Base-by-base conservation (phyloP, 2,888 invertebrate species). In the Phrixothrix hirtus region DNA sequence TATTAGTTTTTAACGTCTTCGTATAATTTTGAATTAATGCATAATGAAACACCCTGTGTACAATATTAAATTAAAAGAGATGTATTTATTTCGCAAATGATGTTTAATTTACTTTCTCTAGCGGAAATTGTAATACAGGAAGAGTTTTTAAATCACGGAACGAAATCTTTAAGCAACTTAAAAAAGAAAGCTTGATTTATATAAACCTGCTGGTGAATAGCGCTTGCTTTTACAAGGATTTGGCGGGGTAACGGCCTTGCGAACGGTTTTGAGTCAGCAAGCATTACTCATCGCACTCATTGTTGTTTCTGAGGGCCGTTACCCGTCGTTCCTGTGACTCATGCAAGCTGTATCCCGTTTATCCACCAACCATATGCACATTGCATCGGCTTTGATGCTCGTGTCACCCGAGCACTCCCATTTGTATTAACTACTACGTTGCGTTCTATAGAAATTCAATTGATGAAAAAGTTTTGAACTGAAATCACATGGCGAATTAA, bases 201-300 rank as follows among this genome's bases (percentile, higher is more conserved):
- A n/a, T n/a, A n/a, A 52, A 51, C 44, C 50, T 44, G 50, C 42
- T 41, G 36, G 46, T 47, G 30, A 53, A 53, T 53, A 43, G 29
- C 41, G 46, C 37, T 42, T 37, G 41, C 27, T 41, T 31, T 27
- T 53, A 32, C 47, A 47, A 52, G 52, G 55, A 55, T 59, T 59
- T 59, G 66, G 62, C 67, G 61, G 63, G 63, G 64, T 67, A 68
- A 68, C 71, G 73, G 70, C 72, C 73, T 73, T 73, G 72, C 64
- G 65, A 60, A 62, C 58, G 64, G 67, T 68, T 71, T 72, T 73
- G 73, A 71, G 69, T 72, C 71, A 72, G 59, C 61, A 61, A 59
- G 64, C 62, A 70, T 74, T 74, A 74, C 72, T 74, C 73, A 74
- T 73, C 71, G 64, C 55, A 66, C 63, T 68, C 64, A 70, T 70